Percentiles rank a stretch among this genome's conserved stretches.
phyloP scores from a whole-genome alignment of 2,797 vertebrate species.

The Myotis findleyi region DNA sequence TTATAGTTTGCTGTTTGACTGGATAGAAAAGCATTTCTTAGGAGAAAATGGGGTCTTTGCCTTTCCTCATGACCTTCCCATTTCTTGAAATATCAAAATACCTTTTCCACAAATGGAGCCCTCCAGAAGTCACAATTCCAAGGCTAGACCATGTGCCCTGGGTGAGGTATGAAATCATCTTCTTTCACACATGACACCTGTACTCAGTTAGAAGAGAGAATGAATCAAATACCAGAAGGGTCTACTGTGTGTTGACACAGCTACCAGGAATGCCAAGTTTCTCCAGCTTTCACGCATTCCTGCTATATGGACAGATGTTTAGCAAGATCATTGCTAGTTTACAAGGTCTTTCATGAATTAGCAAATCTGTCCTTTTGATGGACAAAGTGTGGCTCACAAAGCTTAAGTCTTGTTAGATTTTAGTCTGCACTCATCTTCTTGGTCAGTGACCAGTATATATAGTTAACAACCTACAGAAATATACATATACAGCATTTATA shows the following conservation, averaged over 20 bases:
- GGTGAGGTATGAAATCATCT: neutral
- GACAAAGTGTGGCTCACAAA: neutral
- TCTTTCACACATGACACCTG: neutral
- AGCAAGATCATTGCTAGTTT: neutral
- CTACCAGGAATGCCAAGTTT: neutral
- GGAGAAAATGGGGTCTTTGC: constrained; percentile 38
- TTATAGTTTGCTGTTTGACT: constrained; percentile 83
- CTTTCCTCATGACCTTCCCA: constrained; percentile 49
- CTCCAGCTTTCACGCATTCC: neutral
- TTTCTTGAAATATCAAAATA: constrained; percentile 47
- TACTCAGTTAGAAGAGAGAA: neutral
- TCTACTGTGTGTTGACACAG: neutral
- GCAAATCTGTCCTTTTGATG: neutral
- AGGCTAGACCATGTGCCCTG: neutral
- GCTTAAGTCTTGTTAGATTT: neutral
- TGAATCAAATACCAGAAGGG: neutral
- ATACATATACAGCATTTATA: neutral
- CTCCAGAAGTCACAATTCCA: neutral
- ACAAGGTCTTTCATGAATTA: neutral
- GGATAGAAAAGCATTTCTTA: constrained; percentile 80
- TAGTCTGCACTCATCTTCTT: neutral
- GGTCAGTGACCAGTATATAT: neutral
- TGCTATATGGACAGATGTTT: neutral
- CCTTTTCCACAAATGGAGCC: neutral
- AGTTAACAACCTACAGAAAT: neutral